A percentile compares a stretch with the other conserved stretches of the same genome.
Evolutionary conservation across 2,113 vertebrate genomes (phyloP).

Genomic region (Trinectes maculatus): DNA sequence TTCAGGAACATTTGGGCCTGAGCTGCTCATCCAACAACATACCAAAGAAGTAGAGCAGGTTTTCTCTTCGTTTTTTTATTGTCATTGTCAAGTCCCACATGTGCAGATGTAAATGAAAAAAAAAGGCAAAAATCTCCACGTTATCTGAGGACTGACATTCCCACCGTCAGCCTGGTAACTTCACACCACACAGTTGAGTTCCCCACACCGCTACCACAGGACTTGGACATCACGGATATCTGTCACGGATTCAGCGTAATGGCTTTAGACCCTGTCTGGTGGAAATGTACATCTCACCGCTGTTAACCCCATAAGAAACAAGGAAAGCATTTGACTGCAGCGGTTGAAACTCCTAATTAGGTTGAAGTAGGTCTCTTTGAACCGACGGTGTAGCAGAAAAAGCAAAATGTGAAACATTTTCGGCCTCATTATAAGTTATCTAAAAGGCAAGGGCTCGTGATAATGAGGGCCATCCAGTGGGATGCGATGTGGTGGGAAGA

Average conservation of each 20-base stretch:
- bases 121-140: slow-evolving; percentile 47
- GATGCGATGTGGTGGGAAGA: slow-evolving; percentile 71
- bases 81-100: slow-evolving; percentile 34
- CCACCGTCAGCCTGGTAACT: slow-evolving; percentile 32
- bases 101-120: slow-evolving; percentile 57
- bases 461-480: slow-evolving; percentile 80
- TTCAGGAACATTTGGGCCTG: slow-evolving; percentile 51
- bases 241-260: slow-evolving; percentile 73
- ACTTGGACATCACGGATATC: slow-evolving; percentile 59
- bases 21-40: slow-evolving; percentile 56
- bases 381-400: slow-evolving; percentile 76
- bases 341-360: slow-evolving; percentile 80
- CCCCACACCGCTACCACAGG: slow-evolving; percentile 47
- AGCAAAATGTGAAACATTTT: slow-evolving; percentile 80
- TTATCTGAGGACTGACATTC: slow-evolving; percentile 54
- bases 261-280: slow-evolving; percentile 59
- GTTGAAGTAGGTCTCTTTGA: slow-evolving; percentile 79
- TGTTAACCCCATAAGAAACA: slow-evolving; percentile 76
- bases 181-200: slow-evolving; percentile 29
- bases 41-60: slow-evolving; percentile 61
- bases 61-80: slow-evolving; percentile 39
- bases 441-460: slow-evolving; percentile 78
- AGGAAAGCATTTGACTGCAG: slow-evolving; percentile 74
- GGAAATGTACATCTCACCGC: slow-evolving; percentile 67
- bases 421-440: slow-evolving; percentile 81